These are phyloP conservation scores for Lacerta viridis DNA, from an alignment of 2,797 vertebrate species.

Conservation along the genomic window DNA sequence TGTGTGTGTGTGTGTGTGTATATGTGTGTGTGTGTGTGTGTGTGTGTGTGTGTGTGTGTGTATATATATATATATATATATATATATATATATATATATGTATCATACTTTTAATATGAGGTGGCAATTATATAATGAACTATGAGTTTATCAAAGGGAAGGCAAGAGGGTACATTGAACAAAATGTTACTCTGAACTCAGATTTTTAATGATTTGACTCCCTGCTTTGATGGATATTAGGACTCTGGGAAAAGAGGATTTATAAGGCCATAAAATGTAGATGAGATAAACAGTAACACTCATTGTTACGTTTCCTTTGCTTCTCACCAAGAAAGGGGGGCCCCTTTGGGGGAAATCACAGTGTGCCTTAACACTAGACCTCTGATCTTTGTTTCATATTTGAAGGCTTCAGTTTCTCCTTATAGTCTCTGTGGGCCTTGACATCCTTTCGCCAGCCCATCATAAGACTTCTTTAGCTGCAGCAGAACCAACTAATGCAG, in stretches of 20 bases:
- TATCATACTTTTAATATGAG: no score
- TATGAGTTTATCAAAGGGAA: not conserved
- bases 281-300: not conserved
- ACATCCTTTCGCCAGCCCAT: not conserved
- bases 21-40: no score
- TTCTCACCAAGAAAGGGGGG: not conserved
- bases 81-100: no score
- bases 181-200: not conserved
- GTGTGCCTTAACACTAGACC: not conserved
- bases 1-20: no score
- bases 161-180: no score
- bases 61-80: no score
- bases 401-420: not conserved
- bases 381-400: not conserved
- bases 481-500: not conserved
- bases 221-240: not conserved
- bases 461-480: not conserved
- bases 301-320: not conserved
- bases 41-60: no score
- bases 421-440: not conserved
- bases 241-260: not conserved
- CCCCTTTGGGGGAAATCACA: not conserved
- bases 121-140: not conserved
- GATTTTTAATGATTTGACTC: not conserved
- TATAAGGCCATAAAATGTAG: not conserved